phyloP scores from a whole-genome alignment of 2,888 invertebrate species.

The Mayetiola destructor region DNA sequence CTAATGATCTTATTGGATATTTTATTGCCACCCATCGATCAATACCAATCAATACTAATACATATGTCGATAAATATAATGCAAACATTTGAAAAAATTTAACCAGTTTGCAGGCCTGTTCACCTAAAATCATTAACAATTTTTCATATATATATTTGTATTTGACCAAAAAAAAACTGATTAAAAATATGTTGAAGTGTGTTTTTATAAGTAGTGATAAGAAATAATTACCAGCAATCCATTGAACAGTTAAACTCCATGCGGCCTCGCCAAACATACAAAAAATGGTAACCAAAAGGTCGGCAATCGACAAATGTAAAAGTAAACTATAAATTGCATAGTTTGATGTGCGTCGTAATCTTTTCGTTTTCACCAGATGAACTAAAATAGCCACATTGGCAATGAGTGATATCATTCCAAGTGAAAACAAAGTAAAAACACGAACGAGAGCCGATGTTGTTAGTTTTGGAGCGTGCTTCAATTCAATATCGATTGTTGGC shows the following conservation, averaged over 20 bases:
- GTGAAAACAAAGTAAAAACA: constrained; percentile 49
- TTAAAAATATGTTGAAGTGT: too few relatives aligned
- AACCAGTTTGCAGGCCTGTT: constrained; percentile 60
- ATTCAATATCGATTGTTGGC: constrained; percentile 24
- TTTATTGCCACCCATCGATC: constrained; percentile 69
- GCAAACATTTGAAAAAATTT: constrained; percentile 73
- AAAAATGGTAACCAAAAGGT: constrained; percentile 65
- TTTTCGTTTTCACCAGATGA: constrained; percentile 53
- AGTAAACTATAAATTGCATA: constrained; percentile 62
- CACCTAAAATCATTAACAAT: too few relatives aligned
- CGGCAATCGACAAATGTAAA: constrained; percentile 68
- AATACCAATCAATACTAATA: constrained; percentile 66
- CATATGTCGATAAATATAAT: constrained; percentile 66
- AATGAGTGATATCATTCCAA: constrained; percentile 57
- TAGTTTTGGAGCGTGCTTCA: constrained; percentile 53
- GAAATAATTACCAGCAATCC: constrained; percentile 69
- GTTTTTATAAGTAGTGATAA: too few relatives aligned
- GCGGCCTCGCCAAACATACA: constrained; percentile 68
- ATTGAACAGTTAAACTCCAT: constrained; percentile 67
- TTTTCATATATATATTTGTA: too few relatives aligned
- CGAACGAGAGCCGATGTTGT: constrained; percentile 48
- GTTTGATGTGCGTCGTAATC: constrained; percentile 38
- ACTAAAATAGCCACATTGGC: constrained; percentile 64
- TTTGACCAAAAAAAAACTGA: too few relatives aligned
- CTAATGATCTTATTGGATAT: constrained; percentile 59